These are phyloP conservation scores for Adelges cooleyi DNA, from an alignment of 1,140 invertebrate species.

Conservation along the genomic window DNA sequence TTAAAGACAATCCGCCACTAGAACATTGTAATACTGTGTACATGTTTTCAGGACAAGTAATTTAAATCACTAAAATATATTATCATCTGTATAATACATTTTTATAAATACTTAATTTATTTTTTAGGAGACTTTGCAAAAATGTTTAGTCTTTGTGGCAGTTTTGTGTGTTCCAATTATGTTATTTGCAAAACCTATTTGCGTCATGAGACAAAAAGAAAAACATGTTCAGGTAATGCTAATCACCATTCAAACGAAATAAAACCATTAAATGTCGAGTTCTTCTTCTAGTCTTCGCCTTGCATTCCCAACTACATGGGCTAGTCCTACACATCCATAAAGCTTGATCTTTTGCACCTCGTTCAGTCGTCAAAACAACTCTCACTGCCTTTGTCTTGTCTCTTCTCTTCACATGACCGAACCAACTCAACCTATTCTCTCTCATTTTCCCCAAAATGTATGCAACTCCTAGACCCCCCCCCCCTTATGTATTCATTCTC, in stretches of 20 bases:
- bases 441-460: no score
- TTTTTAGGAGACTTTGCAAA: constrained; percentile 54
- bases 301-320: no score
- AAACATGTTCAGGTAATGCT: constrained; percentile 33
- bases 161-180: constrained; percentile 90
- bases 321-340: no score
- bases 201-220: constrained; percentile 56
- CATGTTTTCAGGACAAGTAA: constrained; percentile 60
- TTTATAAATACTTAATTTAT: constrained; percentile 22
- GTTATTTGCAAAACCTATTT: constrained; percentile 85
- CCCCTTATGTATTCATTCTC: no score
- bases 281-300: no score
- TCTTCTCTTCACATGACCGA: no score
- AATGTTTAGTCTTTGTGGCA: constrained; percentile 71
- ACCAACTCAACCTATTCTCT: no score
- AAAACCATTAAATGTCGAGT: neutral
- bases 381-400: no score
- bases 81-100: constrained; percentile 2
- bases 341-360: no score
- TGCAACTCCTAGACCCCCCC: no score
- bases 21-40: constrained; percentile 41
- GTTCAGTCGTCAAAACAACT: no score
- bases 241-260: neutral
- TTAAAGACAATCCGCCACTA: constrained; percentile 45
- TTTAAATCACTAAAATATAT: neutral